Base-by-base conservation (phyloP, 2,888 invertebrate genomes). In the Clivina fossor region DNA sequence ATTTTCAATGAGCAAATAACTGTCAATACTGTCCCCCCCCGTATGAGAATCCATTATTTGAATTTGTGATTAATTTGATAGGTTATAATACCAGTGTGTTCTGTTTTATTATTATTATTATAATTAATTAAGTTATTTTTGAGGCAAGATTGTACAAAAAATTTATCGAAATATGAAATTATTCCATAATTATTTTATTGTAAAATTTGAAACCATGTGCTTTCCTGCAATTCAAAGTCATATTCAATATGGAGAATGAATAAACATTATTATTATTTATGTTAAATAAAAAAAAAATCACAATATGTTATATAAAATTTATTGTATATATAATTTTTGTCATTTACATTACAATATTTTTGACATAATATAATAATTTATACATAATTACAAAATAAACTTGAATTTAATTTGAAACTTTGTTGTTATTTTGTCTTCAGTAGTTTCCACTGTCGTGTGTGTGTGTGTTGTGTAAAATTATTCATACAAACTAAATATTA, bases 41-140 rank as follows among this genome's bases (percentile, higher is more conserved):
- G 43, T 16, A 16, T 13, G 43, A 26, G 30, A 30, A 22, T 28
- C 28, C 28, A 28, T 26, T 49, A 28, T 38, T 48, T 51, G 18
- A 19, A 30, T 41, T 40, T 49, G 49, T 49, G 41, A 51, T 51
- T 51, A 35, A 28, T 44, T 26, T 47, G 22, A n/a, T n/a, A n/a
- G 22, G 37, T 51, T 51, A 43, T 51, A 43, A 51, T 43, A 51
- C 51, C 51, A 51, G 43, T 51, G 51, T 40, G 41, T 40, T 38
- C 40, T 51, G 51, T 51, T 51, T 40, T 20, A 51, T 41, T 41
- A 38, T 38, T 50, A 30, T 48, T 2, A 38, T 20, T 13, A 4
- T 16, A 38, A 16, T 15, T 8, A 15, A 15, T 4, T 13, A 11
- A 15, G 7, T 33, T 33, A 16, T 33, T n/a, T 38, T 35, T 51